Conservation (phyloP, 2,113 vertebrate species). For the Xiphorhynchus elegans region DNA sequence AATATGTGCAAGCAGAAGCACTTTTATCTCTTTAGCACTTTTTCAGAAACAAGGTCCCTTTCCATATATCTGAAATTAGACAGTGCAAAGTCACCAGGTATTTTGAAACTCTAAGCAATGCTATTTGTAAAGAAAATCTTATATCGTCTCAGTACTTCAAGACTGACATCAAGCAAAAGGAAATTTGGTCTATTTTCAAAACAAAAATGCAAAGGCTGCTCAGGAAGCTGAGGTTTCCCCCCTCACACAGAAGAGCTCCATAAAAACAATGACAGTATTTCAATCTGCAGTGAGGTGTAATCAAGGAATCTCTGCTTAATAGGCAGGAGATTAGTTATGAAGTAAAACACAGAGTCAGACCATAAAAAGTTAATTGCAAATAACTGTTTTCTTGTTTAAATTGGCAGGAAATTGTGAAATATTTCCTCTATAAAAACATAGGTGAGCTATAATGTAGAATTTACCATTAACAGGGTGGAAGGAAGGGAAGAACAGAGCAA, state of each 20-base stretch:
- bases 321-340: constrained; percentile 24
- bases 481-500: neutral
- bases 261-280: neutral
- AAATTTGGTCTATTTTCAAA: neutral
- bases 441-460: neutral
- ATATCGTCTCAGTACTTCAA: neutral
- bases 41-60: neutral
- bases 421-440: constrained; percentile 33
- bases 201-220: neutral
- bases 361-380: constrained; percentile 57
- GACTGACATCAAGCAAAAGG: neutral
- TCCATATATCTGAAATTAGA: neutral
- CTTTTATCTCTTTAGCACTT: neutral
- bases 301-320: constrained; percentile 20
- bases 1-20: neutral
- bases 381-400: constrained; percentile 54
- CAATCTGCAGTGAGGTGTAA: neutral
- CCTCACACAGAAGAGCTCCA: neutral
- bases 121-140: neutral
- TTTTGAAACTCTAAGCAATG: neutral
- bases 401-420: constrained; percentile 36
- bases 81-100: neutral
- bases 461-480: neutral
- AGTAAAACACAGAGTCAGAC: constrained; percentile 18
- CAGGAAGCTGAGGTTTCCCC: neutral